A percentile compares a stretch with the other conserved stretches of the same genome.
phyloP scores from a whole-genome alignment of 2,797 vertebrate species.

The Oreochromis grahami region DNA sequence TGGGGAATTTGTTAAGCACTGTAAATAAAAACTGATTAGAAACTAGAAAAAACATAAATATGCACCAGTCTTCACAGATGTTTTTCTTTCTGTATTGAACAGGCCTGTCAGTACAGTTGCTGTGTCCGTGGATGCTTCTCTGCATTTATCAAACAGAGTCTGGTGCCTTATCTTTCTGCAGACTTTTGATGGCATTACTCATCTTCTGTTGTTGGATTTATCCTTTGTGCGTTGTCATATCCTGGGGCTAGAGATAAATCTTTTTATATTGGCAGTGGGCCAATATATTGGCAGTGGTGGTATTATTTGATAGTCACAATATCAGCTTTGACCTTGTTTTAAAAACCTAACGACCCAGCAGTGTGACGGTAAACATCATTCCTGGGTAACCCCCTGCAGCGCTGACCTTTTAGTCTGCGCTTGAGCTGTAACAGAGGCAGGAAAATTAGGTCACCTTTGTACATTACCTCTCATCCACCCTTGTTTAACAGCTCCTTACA shows the following conservation, averaged over 20 bases:
- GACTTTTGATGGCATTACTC: background rate
- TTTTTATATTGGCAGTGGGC: background rate
- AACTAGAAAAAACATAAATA: background rate
- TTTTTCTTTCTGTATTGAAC: background rate
- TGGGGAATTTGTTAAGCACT: background rate
- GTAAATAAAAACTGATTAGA: background rate
- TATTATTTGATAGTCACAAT: background rate
- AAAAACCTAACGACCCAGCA: background rate
- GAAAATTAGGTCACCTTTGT: background rate
- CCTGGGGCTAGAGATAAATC: background rate
- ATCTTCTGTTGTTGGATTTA: background rate
- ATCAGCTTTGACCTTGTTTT: background rate
- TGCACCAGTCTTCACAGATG: background rate
- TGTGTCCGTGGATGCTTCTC: background rate
- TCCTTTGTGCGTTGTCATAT: background rate
- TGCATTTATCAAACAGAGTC: background rate
- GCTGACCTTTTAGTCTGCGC: background rate
- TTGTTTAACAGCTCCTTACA: background rate
- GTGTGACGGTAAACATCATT: background rate
- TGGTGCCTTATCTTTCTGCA: background rate
- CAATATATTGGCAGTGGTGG: background rate
- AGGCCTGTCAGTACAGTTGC: background rate
- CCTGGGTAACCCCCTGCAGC: background rate
- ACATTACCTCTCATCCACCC: background rate
- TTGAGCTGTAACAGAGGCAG: background rate